These are phyloP conservation scores for Scolopax mira DNA, from an alignment of 2,113 vertebrate genomes.

Conservation along the genomic window DNA sequence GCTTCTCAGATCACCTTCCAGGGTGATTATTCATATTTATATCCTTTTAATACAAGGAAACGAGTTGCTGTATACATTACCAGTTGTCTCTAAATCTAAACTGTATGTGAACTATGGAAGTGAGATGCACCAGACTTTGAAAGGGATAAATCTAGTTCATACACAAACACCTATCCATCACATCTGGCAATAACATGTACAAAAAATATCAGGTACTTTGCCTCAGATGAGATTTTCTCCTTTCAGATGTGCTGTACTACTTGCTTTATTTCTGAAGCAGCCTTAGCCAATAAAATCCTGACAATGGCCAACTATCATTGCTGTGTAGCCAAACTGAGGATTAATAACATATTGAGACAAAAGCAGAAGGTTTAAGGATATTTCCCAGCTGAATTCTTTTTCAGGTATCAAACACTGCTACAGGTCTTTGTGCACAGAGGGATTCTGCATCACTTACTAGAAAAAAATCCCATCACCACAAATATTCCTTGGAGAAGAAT, in stretches of 20 bases:
- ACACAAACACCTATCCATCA: not conserved
- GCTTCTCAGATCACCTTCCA: not conserved
- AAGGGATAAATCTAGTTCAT: not conserved
- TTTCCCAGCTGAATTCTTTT: constrained; percentile 14
- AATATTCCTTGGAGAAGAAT: constrained; percentile 2
- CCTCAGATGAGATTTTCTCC: not conserved
- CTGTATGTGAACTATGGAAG: not conserved
- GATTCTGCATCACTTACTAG: not conserved
- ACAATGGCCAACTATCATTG: not conserved
- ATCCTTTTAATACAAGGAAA: not conserved
- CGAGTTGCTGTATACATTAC: not conserved
- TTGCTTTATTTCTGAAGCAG: not conserved
- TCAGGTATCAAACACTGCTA: constrained; percentile 27
- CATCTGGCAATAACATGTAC: not conserved
- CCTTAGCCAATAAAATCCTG: constrained; percentile 1
- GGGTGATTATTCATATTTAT: not conserved
- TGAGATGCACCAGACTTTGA: not conserved
- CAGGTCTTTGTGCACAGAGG: not conserved
- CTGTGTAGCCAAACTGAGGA: not conserved
- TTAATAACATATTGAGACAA: constrained; percentile 30
- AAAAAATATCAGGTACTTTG: not conserved
- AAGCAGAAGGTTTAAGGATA: constrained; percentile 10
- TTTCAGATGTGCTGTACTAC: not conserved
- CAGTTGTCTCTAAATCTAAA: not conserved
- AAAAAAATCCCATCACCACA: not conserved